These are phyloP conservation scores for Congeria kusceri DNA, from an alignment of 2,888 invertebrate species.

Conservation along the genomic window DNA sequence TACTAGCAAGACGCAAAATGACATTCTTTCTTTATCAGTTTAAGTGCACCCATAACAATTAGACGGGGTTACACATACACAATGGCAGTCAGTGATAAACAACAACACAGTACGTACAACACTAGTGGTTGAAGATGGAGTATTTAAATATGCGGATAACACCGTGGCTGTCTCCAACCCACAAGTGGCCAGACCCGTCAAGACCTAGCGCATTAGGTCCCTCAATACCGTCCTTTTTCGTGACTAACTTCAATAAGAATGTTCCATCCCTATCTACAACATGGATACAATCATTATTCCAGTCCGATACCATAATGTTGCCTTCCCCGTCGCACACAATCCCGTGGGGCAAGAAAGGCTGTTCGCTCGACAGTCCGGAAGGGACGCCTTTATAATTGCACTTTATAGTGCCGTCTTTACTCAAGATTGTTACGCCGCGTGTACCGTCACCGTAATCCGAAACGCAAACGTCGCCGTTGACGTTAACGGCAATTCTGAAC, in stretches of 20 bases:
- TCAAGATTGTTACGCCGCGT: conserved; percentile 57
- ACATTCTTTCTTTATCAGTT: too few relatives aligned
- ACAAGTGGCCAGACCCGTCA: conserved; percentile 61
- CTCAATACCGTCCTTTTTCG: conserved; percentile 56
- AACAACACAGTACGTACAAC: not conserved
- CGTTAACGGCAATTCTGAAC: conserved; percentile 60
- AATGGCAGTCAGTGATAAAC: too few relatives aligned
- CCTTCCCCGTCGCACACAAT: conserved; percentile 63
- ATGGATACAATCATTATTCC: conserved; percentile 69
- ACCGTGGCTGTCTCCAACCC: conserved; percentile 67
- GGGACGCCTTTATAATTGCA: conserved; percentile 56
- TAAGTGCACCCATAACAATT: too few relatives aligned
- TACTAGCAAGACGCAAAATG: too few relatives aligned
- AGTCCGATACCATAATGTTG: conserved; percentile 64
- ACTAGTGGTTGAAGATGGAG: conserved; percentile 40
- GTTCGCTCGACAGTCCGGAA: conserved; percentile 35
- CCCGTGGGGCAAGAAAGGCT: conserved; percentile 67
- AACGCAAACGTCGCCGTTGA: conserved; percentile 62
- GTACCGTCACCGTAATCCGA: conserved; percentile 65
- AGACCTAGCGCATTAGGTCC: conserved; percentile 63
- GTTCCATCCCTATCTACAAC: conserved; percentile 60
- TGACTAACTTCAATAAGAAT: conserved; percentile 57
- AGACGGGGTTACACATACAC: too few relatives aligned
- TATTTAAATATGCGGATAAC: conserved; percentile 57
- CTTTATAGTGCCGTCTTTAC: conserved; percentile 53